Percentiles rank a stretch among this genome's conserved stretches.
Conservation (phyloP, 2,113 vertebrate genomes). For the Alligator mississippiensis region DNA sequence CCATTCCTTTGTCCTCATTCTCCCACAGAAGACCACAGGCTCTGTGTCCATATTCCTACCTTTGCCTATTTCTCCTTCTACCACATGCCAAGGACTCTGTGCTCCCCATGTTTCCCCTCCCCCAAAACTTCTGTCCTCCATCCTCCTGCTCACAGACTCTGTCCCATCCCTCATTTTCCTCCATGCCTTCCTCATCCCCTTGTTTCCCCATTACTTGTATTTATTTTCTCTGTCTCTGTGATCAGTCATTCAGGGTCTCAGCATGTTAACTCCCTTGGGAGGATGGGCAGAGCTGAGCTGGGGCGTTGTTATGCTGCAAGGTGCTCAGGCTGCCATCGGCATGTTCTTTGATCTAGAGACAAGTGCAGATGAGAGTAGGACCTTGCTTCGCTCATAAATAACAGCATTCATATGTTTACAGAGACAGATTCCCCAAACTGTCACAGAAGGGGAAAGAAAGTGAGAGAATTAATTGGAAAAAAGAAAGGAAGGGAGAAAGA, state of each 20-base stretch:
- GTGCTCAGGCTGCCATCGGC: constrained; percentile 70
- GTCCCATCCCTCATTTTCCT: not conserved
- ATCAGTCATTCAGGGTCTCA: constrained; percentile 51
- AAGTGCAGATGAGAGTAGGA: constrained; percentile 68
- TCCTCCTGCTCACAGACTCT: not conserved
- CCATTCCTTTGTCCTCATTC: not conserved
- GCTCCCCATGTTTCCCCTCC: not conserved
- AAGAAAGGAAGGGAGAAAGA: constrained; percentile 3
- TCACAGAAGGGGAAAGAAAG: constrained; percentile 50
- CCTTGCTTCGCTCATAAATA: constrained; percentile 65
- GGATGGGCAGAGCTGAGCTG: constrained; percentile 26
- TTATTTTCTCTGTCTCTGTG: constrained; percentile 59
- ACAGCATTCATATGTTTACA: constrained; percentile 61
- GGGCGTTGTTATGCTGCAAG: constrained; percentile 46
- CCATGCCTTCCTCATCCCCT: not conserved
- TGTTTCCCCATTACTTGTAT: constrained; percentile 42
- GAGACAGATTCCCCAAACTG: constrained; percentile 73
- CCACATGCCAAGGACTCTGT: not conserved
- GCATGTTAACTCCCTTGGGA: constrained; percentile 33
- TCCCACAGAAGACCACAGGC: not conserved
- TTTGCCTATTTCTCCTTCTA: not conserved
- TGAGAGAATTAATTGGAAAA: constrained; percentile 30
- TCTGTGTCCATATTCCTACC: not conserved
- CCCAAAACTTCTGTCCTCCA: not conserved
- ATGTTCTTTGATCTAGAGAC: constrained; percentile 69